These are phyloP conservation scores for Drosophila kohkoa DNA, from an alignment of 1,140 invertebrate species.

Conservation along the genomic window DNA sequence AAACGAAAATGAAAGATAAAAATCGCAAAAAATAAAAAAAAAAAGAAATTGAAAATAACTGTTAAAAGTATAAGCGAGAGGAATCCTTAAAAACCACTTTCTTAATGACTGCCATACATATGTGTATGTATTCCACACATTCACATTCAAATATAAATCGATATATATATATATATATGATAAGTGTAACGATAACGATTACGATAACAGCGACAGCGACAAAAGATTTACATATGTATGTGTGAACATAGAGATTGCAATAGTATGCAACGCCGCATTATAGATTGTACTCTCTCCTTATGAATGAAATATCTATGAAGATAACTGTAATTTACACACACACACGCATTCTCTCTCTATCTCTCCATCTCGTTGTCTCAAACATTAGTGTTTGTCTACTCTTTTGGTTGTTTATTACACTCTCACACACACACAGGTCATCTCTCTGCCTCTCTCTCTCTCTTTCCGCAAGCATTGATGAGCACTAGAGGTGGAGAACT, in stretches of 20 bases:
- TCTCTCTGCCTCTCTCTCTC: too few species aligned
- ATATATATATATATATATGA: constrained; percentile 14
- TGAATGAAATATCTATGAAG: constrained; percentile 9
- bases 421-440: constrained; percentile 3
- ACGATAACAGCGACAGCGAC: constrained; percentile 7
- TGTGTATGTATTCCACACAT: constrained; percentile 29
- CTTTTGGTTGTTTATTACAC: constrained; percentile 41
- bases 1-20: constrained; percentile 18
- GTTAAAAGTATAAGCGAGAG: constrained; percentile 55
- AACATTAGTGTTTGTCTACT: constrained; percentile 25
- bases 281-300: constrained; percentile 4
- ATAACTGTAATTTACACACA: constrained; percentile 24
- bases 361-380: neutral
- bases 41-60: constrained; percentile 15
- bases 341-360: constrained; percentile 6
- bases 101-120: constrained; percentile 80
- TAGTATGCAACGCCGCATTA: constrained; percentile 19
- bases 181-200: constrained; percentile 19
- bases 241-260: constrained; percentile 16
- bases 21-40: constrained; percentile 7
- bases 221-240: constrained; percentile 19
- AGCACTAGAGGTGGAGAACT: too few species aligned
- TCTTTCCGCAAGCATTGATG: too few species aligned
- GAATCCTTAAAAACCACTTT: constrained; percentile 82
- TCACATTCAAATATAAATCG: constrained; percentile 31